phyloP scores from a whole-genome alignment of 1,140 invertebrate genomes.

The Microvelia longipes region DNA sequence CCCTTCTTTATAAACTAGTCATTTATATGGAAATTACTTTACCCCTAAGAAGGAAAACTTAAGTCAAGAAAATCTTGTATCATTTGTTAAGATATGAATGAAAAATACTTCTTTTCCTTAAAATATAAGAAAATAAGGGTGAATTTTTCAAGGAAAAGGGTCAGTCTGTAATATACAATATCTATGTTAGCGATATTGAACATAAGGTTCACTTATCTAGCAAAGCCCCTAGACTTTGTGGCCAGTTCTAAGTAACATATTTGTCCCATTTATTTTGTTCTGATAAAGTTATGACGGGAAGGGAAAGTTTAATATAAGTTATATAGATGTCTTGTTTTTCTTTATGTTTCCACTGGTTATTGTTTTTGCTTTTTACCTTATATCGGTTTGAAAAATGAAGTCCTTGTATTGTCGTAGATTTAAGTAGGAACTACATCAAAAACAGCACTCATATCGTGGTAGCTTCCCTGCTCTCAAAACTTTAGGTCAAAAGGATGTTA shows the following conservation, averaged over 20 bases:
- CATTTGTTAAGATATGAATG: conserved; percentile 17
- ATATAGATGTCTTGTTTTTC: too few species aligned
- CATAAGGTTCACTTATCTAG: background rate
- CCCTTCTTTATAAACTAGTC: conserved; percentile 7
- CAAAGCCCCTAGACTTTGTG: too few species aligned
- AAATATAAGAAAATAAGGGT: background rate
- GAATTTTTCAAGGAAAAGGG: background rate
- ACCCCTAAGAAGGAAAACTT: too few species aligned
- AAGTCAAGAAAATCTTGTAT: conserved; percentile 9
- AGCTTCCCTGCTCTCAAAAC: too few species aligned
- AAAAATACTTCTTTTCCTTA: conserved; percentile 9
- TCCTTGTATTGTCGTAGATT: too few species aligned
- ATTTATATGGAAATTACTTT: conserved; percentile 22
- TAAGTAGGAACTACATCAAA: too few species aligned
- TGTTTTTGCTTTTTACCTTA: too few species aligned
- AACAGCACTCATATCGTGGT: too few species aligned
- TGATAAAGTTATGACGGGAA: background rate
- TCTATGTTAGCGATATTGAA: background rate
- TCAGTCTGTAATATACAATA: background rate
- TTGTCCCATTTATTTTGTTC: background rate
- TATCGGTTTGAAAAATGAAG: too few species aligned
- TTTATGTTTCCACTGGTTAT: too few species aligned
- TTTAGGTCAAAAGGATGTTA: too few species aligned
- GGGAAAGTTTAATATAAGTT: too few species aligned
- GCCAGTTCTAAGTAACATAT: background rate